Conservation (phyloP, 2,797 vertebrate species). For the Tadarida brasiliensis region DNA sequence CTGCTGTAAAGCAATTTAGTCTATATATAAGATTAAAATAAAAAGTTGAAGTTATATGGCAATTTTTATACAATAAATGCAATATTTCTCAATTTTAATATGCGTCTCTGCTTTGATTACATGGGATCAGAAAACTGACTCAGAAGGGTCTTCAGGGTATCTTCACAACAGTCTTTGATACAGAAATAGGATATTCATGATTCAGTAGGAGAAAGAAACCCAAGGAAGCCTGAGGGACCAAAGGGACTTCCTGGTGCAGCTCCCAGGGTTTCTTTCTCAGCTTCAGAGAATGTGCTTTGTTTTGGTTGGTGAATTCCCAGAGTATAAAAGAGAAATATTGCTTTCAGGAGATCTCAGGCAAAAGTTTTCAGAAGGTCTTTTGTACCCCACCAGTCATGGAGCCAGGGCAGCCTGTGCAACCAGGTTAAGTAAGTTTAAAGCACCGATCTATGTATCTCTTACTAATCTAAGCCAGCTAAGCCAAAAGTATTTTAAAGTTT, state of each 20-base stretch:
- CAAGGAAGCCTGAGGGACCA: rapidly evolving
- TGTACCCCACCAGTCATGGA: neutral
- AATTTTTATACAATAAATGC: neutral
- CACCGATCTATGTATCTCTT: neutral
- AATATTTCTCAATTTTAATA: neutral
- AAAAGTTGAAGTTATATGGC: neutral
- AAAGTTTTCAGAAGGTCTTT: neutral
- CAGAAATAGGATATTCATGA: neutral
- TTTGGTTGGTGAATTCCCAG: neutral
- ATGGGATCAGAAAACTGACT: neutral
- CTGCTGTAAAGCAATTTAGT: neutral
- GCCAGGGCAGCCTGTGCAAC: neutral
- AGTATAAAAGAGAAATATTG: neutral
- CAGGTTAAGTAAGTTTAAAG: neutral
- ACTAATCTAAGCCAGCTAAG: neutral
- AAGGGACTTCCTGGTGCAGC: no score
- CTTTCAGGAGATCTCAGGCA: neutral
- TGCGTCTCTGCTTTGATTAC: neutral
- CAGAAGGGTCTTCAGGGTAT: neutral
- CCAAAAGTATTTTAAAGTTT: neutral
- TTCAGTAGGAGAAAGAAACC: neutral
- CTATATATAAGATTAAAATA: neutral
- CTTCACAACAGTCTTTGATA: neutral
- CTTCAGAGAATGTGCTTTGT: neutral
- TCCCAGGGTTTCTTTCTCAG: neutral